Evolutionary conservation across 2,888 invertebrate genomes (phyloP), one percentile per base, ranked within the genome.

Genomic region (Andrena camellia): DNA sequence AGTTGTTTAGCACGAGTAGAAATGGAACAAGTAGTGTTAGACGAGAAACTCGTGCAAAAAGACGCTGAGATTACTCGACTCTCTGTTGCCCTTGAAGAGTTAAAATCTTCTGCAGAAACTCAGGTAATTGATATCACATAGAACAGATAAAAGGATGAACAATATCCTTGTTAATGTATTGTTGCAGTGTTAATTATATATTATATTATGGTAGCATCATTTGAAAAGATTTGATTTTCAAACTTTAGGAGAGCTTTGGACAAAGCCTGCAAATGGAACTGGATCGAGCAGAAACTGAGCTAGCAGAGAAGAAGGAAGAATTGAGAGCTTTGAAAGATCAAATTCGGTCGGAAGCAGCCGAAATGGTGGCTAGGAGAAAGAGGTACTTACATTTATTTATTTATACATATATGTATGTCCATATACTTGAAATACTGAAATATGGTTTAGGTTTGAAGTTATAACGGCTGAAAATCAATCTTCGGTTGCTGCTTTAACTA

Each of bases 401-500:
- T 59, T 29, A 1, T 60, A 33, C 42, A 48, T 13, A 59, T 13
- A 42, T 26, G 7, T 17, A 26, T 0, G 7, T 75, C 50, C 0
- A 13, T 72, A 26, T 23, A 23, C 50, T 50, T 17, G 26, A 59
- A 63, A 10, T 17, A 52, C 10, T 48, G 26, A 71, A 33, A 26
- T 69, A 31, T 66, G 66, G 6, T 33, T 50, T 71, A 92, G 92
- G 60, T 91, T 93, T 67, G 93, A 93, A 62, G 90, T 94, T 3
- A 90, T 93, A 10, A 93, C 93, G 92, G 89, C 91, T 0, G 93
- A 93, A 78, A 93, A 93, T 86, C 93, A 93, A 79, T 92, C 93
- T 31, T 91, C 93, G 0, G 91, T 94, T 23, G 89, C 89, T 35
- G 93, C 93, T 0, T 78, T 94, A 1, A 90, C 90, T n/a, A 88